phyloP scores from a whole-genome alignment of 1,140 invertebrate species.

The Anoplolepis gracilipes region DNA sequence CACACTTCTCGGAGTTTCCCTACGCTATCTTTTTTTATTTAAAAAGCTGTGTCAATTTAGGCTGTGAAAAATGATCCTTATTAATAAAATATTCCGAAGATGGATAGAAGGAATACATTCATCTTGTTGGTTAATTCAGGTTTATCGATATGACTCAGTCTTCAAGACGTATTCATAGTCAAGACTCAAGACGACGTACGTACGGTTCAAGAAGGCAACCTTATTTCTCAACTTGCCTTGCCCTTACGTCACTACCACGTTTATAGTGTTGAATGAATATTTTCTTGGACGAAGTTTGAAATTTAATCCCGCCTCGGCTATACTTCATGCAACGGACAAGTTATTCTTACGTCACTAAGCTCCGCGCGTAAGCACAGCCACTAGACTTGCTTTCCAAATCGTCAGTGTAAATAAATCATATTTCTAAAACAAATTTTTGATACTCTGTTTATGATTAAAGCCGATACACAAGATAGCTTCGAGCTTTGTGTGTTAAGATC shows the following conservation, averaged over 20 bases:
- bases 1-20: neutral
- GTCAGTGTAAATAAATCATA: conserved; percentile 9
- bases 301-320: conserved; percentile 2
- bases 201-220: neutral
- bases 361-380: neutral
- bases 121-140: conserved; percentile 24
- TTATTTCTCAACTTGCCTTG: conserved; percentile 1
- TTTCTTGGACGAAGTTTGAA: neutral
- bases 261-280: neutral
- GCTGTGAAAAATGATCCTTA: neutral
- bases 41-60: conserved; percentile 17
- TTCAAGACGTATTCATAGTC: conserved; percentile 12
- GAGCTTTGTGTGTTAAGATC: neutral
- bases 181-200: conserved; percentile 16
- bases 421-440: neutral
- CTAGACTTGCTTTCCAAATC: conserved; percentile 8
- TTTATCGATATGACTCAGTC: neutral
- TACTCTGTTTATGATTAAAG: neutral
- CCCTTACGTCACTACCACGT: neutral
- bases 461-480: neutral
- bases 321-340: neutral
- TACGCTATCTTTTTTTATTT: neutral
- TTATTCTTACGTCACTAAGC: neutral
- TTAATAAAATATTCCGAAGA: conserved; percentile 42
- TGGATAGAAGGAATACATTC: neutral